phyloP scores from a whole-genome alignment of 2,113 vertebrate species.

The Ranitomeya variabilis region DNA sequence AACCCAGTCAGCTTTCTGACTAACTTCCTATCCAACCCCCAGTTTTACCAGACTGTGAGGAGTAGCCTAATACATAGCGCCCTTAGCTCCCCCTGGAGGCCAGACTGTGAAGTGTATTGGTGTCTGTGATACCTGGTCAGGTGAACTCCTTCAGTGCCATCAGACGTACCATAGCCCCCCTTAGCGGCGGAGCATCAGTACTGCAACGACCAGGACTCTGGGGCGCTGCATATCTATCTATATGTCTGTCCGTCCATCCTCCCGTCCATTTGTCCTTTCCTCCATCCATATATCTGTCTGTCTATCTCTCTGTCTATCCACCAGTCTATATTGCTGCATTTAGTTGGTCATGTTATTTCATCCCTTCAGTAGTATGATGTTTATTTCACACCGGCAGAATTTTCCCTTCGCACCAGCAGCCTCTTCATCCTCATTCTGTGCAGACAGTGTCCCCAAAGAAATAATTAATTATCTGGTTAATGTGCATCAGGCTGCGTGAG shows the following conservation, averaged over 20 bases:
- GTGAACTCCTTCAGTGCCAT: too few relatives aligned
- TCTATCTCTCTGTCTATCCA: not conserved
- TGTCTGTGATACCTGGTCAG: too few relatives aligned
- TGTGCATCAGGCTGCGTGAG: conserved; percentile 91
- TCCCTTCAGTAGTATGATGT: not conserved
- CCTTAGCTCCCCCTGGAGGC: too few relatives aligned
- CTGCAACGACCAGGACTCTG: too few relatives aligned
- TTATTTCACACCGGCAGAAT: conserved; percentile 32
- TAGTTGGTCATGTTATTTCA: not conserved
- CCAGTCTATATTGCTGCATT: not conserved
- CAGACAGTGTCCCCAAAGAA: conserved; percentile 90
- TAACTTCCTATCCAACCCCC: too few relatives aligned
- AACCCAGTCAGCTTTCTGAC: too few relatives aligned
- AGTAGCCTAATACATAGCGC: too few relatives aligned
- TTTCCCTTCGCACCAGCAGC: conserved; percentile 67
- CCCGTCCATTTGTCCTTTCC: not conserved
- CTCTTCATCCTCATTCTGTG: conserved; percentile 70
- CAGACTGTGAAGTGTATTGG: too few relatives aligned
- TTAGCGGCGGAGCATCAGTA: too few relatives aligned
- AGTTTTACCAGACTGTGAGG: too few relatives aligned
- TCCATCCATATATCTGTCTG: not conserved
- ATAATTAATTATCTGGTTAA: conserved; percentile 99
- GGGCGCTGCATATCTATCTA: too few relatives aligned
- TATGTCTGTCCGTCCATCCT: not conserved
- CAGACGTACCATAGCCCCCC: too few relatives aligned